Evolutionary conservation across 1,140 invertebrate genomes (phyloP), one percentile per base, ranked within the genome.

Genomic region (Ooceraea biroi): DNA sequence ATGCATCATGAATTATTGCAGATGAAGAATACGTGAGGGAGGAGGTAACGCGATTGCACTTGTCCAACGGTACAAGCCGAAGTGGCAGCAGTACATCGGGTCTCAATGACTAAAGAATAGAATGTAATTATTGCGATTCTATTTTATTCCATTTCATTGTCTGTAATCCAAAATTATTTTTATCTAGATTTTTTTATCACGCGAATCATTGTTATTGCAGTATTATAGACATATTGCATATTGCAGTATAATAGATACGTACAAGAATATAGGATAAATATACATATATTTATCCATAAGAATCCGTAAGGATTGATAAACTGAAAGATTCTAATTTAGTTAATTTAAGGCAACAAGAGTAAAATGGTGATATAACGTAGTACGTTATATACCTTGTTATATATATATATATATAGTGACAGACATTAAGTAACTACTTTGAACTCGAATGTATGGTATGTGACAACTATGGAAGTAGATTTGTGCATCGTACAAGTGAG

Each of bases 61-160:
- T 60, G 17, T 48, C 48, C 2, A 60, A 19, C 30, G 52, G 68
- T 14, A 17, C 72, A n/a, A 89, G 72, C 74, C 86, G 68, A 58
- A 89, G 76, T 7, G 78, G 57, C 22, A 89, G 82, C 12, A 71
- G 44, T 50, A 82, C 72, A 11, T 89, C 87, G 4, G 61, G 50
- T 11, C 44, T 58, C 10, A 69, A 80, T 50, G 82, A 88, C 48
- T 85, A 72, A n/a, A 52, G 36, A 69, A 27, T 22, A 25, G 3
- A 71, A 11, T 22, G 36, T 74, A 0, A 60, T 44, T 60, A 12
- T 55, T 66, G 27, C 12, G 52, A 41, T 61, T 74, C 82, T 44
- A 55, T 74, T 22, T 60, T 11, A 44, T 30, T 5, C 22, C 19
- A 77, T 66, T 77, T 41, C 58, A 63, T 76, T 52, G 27, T 76